Conservation (phyloP, 1,140 invertebrate genomes). For the Drosophila navojoa region DNA sequence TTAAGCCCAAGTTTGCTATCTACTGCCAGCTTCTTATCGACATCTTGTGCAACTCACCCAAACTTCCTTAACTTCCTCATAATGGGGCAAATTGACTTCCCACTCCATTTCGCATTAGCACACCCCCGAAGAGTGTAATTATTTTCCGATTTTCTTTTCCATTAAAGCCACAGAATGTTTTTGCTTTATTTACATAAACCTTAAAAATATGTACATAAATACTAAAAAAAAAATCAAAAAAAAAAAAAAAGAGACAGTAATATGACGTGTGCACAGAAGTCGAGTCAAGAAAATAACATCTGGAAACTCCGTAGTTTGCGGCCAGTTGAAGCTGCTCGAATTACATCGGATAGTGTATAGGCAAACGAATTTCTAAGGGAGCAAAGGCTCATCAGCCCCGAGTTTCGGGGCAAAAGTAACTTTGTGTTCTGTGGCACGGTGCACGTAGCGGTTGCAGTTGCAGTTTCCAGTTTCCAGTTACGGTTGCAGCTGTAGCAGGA, state of each 20-base stretch:
- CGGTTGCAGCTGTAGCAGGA: neutral
- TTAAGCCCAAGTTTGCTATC: too few relatives aligned
- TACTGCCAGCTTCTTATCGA: too few relatives aligned
- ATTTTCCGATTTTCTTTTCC: too few relatives aligned
- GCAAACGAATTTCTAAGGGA: neutral
- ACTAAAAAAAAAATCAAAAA: neutral
- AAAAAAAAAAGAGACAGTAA: neutral
- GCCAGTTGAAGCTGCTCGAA: neutral
- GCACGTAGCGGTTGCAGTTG: neutral
- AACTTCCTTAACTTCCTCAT: too few relatives aligned
- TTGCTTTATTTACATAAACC: slow-evolving; percentile 1
- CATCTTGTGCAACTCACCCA: too few relatives aligned
- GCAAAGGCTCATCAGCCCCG: neutral
- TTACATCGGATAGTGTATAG: neutral
- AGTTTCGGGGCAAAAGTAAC: slow-evolving; percentile 16
- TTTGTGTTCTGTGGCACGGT: slow-evolving; percentile 12
- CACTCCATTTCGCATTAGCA: too few relatives aligned
- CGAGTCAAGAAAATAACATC: too few relatives aligned
- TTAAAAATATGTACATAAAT: neutral
- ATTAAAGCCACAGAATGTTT: neutral
- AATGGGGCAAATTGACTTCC: too few relatives aligned
- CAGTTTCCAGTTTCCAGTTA: slow-evolving; percentile 1
- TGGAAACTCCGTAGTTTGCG: too few relatives aligned
- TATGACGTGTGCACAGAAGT: too few relatives aligned
- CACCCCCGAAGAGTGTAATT: too few relatives aligned